These are phyloP conservation scores for Polylopha cassiicola DNA, from an alignment of 2,888 invertebrate genomes.

Conservation along the genomic window DNA sequence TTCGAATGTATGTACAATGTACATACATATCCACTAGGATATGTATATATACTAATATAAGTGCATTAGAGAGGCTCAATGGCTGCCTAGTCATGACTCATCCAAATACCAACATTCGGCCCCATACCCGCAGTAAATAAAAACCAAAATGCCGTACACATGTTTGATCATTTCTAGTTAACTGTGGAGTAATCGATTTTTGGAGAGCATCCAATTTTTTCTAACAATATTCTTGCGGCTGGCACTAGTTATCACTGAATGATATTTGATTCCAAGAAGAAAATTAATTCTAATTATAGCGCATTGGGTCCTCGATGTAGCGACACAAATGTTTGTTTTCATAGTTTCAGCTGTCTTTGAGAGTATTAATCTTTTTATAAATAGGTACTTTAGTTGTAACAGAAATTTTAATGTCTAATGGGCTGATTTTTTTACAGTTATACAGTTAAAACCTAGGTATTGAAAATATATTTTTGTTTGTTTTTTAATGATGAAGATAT, in stretches of 20 bases:
- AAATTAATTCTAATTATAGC: constrained; percentile 67
- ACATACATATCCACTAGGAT: too few relatives aligned
- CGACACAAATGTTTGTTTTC: constrained; percentile 19
- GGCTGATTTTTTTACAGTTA: too few relatives aligned
- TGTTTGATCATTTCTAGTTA: constrained; percentile 52
- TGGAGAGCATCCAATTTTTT: constrained; percentile 65
- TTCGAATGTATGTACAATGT: too few relatives aligned
- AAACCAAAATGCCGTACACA: constrained; percentile 6
- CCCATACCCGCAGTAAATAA: background rate
- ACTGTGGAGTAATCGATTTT: constrained; percentile 66
- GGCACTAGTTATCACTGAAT: constrained; percentile 61
- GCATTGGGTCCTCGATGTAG: constrained; percentile 41
- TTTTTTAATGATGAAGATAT: too few relatives aligned
- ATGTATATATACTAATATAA: too few relatives aligned
- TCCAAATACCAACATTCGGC: constrained; percentile 2
- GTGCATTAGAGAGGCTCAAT: too few relatives aligned
- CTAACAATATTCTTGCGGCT: constrained; percentile 54
- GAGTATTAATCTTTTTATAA: constrained; percentile 14
- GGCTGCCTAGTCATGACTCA: constrained; percentile 10
- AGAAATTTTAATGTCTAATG: too few relatives aligned
- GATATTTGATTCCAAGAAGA: constrained; percentile 63
- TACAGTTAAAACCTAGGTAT: too few relatives aligned
- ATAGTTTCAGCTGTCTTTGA: constrained; percentile 11
- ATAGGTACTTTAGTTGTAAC: background rate
- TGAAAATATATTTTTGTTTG: too few relatives aligned